Percentiles rank a stretch among this genome's conserved stretches.
Conservation (phyloP, 2,113 vertebrate genomes). For the Lepus timidus region DNA sequence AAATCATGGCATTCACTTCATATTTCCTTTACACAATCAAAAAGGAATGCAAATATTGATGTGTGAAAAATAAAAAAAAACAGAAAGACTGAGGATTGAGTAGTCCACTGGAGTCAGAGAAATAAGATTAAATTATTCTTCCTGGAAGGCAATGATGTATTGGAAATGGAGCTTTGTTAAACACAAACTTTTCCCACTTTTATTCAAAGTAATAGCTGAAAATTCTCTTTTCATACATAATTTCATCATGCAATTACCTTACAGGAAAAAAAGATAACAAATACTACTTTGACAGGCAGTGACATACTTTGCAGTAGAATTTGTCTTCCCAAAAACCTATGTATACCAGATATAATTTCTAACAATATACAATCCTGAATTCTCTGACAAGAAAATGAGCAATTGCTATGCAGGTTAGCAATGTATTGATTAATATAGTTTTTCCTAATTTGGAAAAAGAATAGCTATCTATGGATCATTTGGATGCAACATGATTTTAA, state of each 20-base stretch:
- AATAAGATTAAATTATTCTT: slow-evolving; percentile 62
- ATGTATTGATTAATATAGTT: slow-evolving; percentile 48
- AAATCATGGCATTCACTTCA: neutral
- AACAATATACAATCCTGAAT: slow-evolving; percentile 49
- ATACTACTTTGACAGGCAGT: slow-evolving; percentile 59
- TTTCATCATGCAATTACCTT: slow-evolving; percentile 70
- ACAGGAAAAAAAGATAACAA: slow-evolving; percentile 40
- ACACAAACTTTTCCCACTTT: slow-evolving; percentile 73
- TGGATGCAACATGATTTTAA: slow-evolving; percentile 26
- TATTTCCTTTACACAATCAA: neutral
- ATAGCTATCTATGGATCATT: neutral
- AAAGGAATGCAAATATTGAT: neutral
- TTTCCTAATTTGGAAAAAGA: neutral
- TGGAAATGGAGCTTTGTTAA: slow-evolving; percentile 72
- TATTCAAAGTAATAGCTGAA: slow-evolving; percentile 67
- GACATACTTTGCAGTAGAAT: slow-evolving; percentile 19
- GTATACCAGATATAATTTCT: slow-evolving; percentile 25
- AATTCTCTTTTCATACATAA: slow-evolving; percentile 75
- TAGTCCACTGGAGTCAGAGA: neutral
- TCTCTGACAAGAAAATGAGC: neutral
- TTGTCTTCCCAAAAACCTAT: slow-evolving; percentile 45
- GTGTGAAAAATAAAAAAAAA: neutral
- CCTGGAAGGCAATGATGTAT: slow-evolving; percentile 29
- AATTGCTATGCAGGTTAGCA: neutral
- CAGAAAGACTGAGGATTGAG: neutral